Evolutionary conservation across 2,888 invertebrate genomes (phyloP).

Genomic region (Linyphia triangularis): DNA sequence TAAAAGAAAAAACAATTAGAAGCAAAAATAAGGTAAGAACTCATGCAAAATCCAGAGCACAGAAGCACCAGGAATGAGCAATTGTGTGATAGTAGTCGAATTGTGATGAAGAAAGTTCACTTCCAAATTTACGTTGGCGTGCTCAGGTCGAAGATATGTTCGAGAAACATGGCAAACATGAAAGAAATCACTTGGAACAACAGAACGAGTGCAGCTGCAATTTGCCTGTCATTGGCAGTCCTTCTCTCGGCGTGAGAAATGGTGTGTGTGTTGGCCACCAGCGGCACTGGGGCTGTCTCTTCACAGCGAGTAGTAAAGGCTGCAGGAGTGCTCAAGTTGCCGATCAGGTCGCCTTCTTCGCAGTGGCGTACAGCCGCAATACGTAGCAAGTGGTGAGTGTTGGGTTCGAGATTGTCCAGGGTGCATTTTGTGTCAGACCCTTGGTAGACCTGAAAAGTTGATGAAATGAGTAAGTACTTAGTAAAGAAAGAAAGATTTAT

Average conservation of each 20-base stretch:
- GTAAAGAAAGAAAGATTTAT: no score
- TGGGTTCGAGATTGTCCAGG: conserved; percentile 85
- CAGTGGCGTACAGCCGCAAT: conserved; percentile 88
- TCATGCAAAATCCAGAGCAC: not conserved
- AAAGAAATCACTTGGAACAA: conserved; percentile 26
- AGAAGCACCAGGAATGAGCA: conserved; percentile 72
- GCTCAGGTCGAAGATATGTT: conserved; percentile 43
- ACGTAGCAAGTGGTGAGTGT: conserved; percentile 87
- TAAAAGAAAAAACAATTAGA: not conserved
- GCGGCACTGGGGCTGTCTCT: conserved; percentile 19
- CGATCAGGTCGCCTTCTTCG: conserved; percentile 80
- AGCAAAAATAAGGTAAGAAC: not conserved
- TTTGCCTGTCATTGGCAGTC: conserved; percentile 59
- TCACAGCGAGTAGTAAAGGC: conserved; percentile 37
- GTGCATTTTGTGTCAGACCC: conserved; percentile 81
- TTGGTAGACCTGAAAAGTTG: conserved; percentile 80
- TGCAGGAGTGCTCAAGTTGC: conserved; percentile 55
- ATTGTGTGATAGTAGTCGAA: not conserved
- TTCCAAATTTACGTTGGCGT: conserved; percentile 17
- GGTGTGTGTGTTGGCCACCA: conserved; percentile 39
- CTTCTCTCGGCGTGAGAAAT: conserved; percentile 49
- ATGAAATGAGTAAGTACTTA: no score
- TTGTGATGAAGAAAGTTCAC: not conserved
- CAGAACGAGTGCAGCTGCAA: conserved; percentile 22
- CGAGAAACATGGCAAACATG: conserved; percentile 56